Evolutionary conservation across 2,797 vertebrate species (phyloP).

Genomic region (Ataeniobius toweri): DNA sequence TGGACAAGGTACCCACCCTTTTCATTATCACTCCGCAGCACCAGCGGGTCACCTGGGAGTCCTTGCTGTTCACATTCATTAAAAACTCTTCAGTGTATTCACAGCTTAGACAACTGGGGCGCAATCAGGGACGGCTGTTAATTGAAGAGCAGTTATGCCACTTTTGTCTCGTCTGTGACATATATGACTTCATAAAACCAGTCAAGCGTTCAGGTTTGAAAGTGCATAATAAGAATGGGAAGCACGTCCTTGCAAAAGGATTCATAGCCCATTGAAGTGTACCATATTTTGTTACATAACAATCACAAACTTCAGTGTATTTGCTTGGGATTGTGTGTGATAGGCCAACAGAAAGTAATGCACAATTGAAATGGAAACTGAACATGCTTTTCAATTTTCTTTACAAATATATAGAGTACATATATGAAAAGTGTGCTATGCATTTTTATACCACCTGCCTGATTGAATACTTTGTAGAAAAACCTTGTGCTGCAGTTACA

Average conservation of each 20-base stretch:
- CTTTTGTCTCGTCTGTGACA: constrained; percentile 15
- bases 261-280: background rate
- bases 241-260: background rate
- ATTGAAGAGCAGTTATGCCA: constrained; percentile 59
- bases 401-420: too few relatives aligned
- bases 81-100: constrained; percentile 62
- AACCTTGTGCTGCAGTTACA: background rate
- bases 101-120: constrained; percentile 42
- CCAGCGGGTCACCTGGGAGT: constrained; percentile 71
- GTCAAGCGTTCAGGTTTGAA: constrained; percentile 11
- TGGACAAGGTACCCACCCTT: constrained; percentile 66
- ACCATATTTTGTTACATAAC: background rate
- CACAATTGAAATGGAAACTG: too few relatives aligned
- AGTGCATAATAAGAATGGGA: constrained; percentile 8
- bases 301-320: background rate
- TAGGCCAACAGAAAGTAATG: background rate
- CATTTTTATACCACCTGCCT: background rate
- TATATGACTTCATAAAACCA: constrained; percentile 19
- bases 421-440: background rate
- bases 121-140: constrained; percentile 29
- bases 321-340: background rate
- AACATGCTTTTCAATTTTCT: too few relatives aligned
- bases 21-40: constrained; percentile 78
- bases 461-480: background rate
- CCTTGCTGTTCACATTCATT: constrained; percentile 70